phyloP scores from a whole-genome alignment of 2,113 vertebrate genomes.

The Eleginops maclovinus region DNA sequence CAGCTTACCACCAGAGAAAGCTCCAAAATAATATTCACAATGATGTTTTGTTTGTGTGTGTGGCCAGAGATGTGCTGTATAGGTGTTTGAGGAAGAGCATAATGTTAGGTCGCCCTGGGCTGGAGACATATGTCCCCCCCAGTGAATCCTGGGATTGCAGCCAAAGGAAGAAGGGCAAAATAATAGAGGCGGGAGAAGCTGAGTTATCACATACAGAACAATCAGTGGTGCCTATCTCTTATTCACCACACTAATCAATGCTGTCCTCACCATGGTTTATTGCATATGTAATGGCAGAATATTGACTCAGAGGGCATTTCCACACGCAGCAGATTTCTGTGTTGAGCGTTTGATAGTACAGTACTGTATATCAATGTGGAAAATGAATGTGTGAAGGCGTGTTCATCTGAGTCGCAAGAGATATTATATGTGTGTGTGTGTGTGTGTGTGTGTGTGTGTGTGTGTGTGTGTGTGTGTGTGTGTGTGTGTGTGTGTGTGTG shows the following conservation, averaged over 20 bases:
- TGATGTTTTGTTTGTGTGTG: conserved; percentile 49
- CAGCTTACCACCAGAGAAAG: conserved; percentile 8
- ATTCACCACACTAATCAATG: conserved; percentile 74
- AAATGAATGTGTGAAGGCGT: neutral
- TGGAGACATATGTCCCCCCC: conserved; percentile 70
- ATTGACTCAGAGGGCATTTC: conserved; percentile 62
- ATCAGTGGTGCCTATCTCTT: conserved; percentile 66
- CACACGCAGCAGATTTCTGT: conserved; percentile 61
- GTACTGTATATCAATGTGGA: conserved; percentile 18
- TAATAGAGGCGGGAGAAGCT: conserved; percentile 68
- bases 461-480: neutral
- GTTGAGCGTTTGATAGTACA: conserved; percentile 4
- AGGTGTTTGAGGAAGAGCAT: conserved; percentile 59
- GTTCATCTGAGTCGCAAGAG: conserved; percentile 4
- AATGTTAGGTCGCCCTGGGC: conserved; percentile 67
- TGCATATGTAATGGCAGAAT: conserved; percentile 62
- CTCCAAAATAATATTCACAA: conserved; percentile 18
- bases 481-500: conserved; percentile 5
- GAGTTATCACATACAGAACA: conserved; percentile 73
- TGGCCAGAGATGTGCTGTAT: conserved; percentile 57
- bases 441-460: neutral
- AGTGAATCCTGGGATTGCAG: conserved; percentile 72
- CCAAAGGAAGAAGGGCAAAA: conserved; percentile 63
- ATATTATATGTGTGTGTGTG: neutral
- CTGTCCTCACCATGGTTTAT: conserved; percentile 69